Conservation (phyloP, 2,888 invertebrate genomes). For the Erannis defoliaria region DNA sequence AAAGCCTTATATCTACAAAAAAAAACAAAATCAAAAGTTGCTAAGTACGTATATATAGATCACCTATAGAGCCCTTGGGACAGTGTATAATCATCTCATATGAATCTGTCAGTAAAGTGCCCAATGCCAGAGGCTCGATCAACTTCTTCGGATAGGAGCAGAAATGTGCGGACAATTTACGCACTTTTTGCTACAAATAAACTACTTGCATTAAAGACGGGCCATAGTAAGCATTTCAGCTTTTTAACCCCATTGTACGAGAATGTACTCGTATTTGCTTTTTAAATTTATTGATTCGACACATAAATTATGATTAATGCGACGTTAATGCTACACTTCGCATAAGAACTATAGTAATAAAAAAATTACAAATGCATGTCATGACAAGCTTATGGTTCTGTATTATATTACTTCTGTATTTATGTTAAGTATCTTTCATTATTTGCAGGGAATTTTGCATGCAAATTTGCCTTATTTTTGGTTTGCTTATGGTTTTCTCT, state of each 20-base stretch:
- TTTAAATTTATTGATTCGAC: slow-evolving; percentile 32
- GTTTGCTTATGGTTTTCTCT: too few species aligned
- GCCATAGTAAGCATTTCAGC: slow-evolving; percentile 8
- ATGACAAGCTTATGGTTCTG: too few species aligned
- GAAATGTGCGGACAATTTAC: slow-evolving; percentile 16
- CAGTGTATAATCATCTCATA: slow-evolving; percentile 34
- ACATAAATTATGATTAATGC: slow-evolving; percentile 29
- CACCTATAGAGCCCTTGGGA: slow-evolving; percentile 16
- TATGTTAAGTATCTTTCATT: too few species aligned
- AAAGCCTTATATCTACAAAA: slow-evolving; percentile 11
- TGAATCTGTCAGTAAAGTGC: slow-evolving; percentile 37
- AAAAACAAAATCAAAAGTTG: background rate
- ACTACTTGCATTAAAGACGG: slow-evolving; percentile 5
- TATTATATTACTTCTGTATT: too few species aligned
- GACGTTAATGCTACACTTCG: slow-evolving; percentile 25
- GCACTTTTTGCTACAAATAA: slow-evolving; percentile 13
- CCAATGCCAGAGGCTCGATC: slow-evolving; percentile 29
- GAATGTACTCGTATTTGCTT: slow-evolving; percentile 8
- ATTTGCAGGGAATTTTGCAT: too few species aligned
- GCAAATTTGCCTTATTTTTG: too few species aligned
- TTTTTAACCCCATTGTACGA: slow-evolving; percentile 13
- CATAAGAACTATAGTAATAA: slow-evolving; percentile 11
- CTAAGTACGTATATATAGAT: too few species aligned
- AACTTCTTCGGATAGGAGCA: slow-evolving; percentile 14
- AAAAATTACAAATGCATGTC: slow-evolving; percentile 26